Evolutionary conservation across 2,113 vertebrate genomes (phyloP).

Genomic region (Aspidoscelis tigris): DNA sequence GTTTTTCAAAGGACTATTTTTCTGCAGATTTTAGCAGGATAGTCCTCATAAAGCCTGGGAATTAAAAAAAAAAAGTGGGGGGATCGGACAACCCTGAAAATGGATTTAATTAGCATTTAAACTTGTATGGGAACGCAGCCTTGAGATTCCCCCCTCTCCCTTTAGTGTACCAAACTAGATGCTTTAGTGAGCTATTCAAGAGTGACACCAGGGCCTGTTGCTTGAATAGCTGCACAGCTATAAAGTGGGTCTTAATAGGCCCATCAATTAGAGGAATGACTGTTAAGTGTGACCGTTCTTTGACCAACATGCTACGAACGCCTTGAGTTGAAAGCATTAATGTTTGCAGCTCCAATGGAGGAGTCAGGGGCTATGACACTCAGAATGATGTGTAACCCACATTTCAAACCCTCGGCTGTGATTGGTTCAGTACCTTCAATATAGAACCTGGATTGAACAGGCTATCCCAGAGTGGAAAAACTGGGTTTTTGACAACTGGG

Average conservation of each 20-base stretch:
- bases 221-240: slow-evolving; percentile 35
- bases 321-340: slow-evolving; percentile 34
- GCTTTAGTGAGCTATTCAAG: slow-evolving; percentile 19
- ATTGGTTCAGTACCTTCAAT: background rate
- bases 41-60: no score
- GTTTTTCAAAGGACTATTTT: no score
- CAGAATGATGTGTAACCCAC: background rate
- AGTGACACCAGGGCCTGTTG: slow-evolving; percentile 5
- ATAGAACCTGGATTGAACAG: background rate
- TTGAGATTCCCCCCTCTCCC: no score
- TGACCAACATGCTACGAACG: slow-evolving; percentile 38
- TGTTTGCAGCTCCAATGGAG: slow-evolving; percentile 13
- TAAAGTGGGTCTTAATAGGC: slow-evolving; percentile 39
- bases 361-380: slow-evolving; percentile 24
- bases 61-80: no score
- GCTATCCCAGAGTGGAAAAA: background rate
- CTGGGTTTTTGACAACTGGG: background rate
- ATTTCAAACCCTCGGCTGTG: slow-evolving; percentile 6
- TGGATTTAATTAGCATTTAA: no score
- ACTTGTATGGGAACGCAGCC: no score
- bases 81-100: no score
- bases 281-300: slow-evolving; percentile 42
- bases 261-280: slow-evolving; percentile 41
- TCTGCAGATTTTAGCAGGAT: no score
- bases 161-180: background rate